A percentile compares a stretch with the other conserved stretches of the same genome.
Evolutionary conservation across 2,113 vertebrate species (phyloP).

Genomic region (Amphiprion ocellaris): DNA sequence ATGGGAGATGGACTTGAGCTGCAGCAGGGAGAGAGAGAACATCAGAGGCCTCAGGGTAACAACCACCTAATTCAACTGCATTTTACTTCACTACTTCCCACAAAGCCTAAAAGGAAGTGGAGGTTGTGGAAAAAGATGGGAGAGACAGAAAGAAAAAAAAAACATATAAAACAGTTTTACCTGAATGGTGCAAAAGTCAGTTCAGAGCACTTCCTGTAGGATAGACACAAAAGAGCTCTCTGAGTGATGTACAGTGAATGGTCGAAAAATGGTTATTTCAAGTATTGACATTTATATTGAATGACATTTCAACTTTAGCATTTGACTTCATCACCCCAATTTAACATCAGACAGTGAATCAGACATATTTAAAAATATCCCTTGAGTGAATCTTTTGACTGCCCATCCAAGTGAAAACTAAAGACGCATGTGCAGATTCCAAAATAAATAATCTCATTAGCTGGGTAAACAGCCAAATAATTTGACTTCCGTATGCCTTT

Average conservation of each 20-base stretch:
- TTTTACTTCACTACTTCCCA: constrained; percentile 74
- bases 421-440: constrained; percentile 16
- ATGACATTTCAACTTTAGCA: constrained; percentile 42
- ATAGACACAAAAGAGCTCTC: constrained; percentile 15
- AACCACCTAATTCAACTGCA: constrained; percentile 76
- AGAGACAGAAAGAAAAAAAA: constrained; percentile 14
- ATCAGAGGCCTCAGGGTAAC: constrained; percentile 69
- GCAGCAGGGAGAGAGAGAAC: constrained; percentile 62
- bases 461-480: constrained; percentile 9
- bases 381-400: constrained; percentile 21
- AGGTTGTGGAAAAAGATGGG: constrained; percentile 36
- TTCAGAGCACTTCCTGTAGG: constrained; percentile 26
- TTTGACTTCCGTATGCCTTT: background rate
- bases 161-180: constrained; percentile 10
- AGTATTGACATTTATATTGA: constrained; percentile 41
- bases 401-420: constrained; percentile 16
- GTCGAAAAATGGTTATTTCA: constrained; percentile 19
- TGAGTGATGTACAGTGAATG: constrained; percentile 1
- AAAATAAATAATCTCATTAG: constrained; percentile 40
- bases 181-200: constrained; percentile 48
- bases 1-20: constrained; percentile 33
- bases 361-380: constrained; percentile 20
- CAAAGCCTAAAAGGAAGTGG: constrained; percentile 58
- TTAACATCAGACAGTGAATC: constrained; percentile 43
- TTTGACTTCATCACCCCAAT: constrained; percentile 53